These are phyloP conservation scores for Choloepus didactylus DNA, from an alignment of 2,797 vertebrate species.

Conservation along the genomic window DNA sequence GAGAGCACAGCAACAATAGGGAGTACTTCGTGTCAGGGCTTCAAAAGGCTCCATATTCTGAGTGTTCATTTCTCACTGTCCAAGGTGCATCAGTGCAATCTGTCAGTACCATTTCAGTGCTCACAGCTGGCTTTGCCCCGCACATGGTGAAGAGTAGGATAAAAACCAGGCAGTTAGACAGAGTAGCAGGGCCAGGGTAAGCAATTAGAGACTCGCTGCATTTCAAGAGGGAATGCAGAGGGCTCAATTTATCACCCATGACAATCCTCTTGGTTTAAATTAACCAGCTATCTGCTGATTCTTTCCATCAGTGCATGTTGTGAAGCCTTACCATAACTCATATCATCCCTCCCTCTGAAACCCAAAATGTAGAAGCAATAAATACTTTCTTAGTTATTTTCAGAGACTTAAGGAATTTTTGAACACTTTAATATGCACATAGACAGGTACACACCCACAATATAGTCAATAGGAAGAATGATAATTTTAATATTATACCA, in stretches of 20 bases:
- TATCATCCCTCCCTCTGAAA: neutral
- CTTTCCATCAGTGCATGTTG: neutral
- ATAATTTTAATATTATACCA: neutral
- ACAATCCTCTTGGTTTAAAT: neutral
- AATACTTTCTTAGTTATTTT: neutral
- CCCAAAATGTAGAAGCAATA: neutral
- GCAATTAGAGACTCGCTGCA: neutral
- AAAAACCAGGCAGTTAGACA: neutral
- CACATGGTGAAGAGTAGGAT: neutral
- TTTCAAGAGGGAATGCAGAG: neutral
- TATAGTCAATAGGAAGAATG: neutral
- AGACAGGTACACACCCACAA: neutral
- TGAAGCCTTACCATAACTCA: neutral
- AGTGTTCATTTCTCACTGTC: neutral
- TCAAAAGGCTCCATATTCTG: neutral
- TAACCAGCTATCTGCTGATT: neutral
- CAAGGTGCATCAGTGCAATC: neutral
- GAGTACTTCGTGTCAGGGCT: neutral
- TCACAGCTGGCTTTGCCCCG: neutral
- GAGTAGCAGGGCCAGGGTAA: neutral
- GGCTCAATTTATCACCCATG: neutral
- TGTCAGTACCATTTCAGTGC: neutral
- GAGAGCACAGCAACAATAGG: neutral
- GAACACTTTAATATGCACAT: neutral
- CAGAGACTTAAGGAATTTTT: neutral